A percentile compares a stretch with the other conserved stretches of the same genome.
These are phyloP conservation scores for Nyctibius bracteatus DNA, from an alignment of 2,113 vertebrate genomes.

Conservation along the genomic window DNA sequence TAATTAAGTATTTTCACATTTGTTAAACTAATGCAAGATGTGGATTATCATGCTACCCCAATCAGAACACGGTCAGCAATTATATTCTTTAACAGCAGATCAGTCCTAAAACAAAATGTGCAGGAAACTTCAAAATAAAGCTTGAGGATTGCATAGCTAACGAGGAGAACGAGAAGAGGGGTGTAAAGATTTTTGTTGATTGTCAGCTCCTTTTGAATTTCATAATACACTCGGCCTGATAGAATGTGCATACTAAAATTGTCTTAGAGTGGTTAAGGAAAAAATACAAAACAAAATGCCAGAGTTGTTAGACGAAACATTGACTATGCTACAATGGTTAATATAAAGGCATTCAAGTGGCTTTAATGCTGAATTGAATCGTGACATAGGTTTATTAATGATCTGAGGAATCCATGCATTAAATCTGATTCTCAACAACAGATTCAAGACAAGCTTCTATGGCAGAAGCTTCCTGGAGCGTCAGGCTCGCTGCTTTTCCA, in stretches of 20 bases:
- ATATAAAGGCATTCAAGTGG: not conserved
- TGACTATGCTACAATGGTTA: not conserved
- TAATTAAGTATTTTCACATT: not conserved
- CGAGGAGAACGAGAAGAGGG: not conserved
- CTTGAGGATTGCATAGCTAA: not conserved
- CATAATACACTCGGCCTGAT: not conserved
- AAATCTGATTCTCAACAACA: not conserved
- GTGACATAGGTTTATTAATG: not conserved
- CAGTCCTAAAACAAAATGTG: accelerated
- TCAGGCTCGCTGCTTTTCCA: not conserved
- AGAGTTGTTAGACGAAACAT: not conserved
- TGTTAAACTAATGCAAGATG: not conserved
- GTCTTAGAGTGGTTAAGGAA: not conserved
- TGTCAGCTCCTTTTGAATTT: not conserved
- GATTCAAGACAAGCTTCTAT: not conserved
- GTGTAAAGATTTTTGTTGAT: not conserved
- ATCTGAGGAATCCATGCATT: not conserved
- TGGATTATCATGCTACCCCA: not conserved
- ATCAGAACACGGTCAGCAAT: not conserved
- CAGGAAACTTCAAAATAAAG: not conserved
- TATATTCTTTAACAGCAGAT: not conserved
- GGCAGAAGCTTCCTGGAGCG: not conserved
- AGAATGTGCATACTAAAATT: not conserved
- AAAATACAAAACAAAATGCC: not conserved
- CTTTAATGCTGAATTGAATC: not conserved